These are phyloP conservation scores for Coregonus suidteri DNA, from an alignment of 2,797 vertebrate genomes.

Conservation along the genomic window DNA sequence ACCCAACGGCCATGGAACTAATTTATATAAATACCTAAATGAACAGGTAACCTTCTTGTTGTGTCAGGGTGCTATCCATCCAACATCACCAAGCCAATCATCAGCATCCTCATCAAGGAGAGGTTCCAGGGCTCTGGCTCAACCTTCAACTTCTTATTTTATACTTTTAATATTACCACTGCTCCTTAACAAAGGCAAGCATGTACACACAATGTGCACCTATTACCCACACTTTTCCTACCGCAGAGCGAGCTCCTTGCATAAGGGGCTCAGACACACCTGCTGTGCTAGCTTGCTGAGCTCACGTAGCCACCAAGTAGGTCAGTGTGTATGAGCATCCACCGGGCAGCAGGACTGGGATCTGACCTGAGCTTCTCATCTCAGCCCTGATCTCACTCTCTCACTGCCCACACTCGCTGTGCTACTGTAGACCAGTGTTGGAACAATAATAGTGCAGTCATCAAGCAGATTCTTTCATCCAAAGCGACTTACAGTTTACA, in stretches of 20 bases:
- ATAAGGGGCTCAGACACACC: constrained; percentile 55
- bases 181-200: constrained; percentile 63
- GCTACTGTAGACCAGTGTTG: background rate
- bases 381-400: constrained; percentile 3
- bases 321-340: constrained; percentile 57
- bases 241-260: constrained; percentile 33
- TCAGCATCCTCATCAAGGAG: constrained; percentile 60
- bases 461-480: background rate
- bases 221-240: constrained; percentile 50
- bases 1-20: background rate
- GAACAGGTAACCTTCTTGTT: background rate
- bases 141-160: constrained; percentile 52
- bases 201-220: constrained; percentile 27
- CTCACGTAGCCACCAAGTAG: constrained; percentile 56
- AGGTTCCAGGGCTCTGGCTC: constrained; percentile 59
- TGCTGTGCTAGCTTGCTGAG: constrained; percentile 49
- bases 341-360: constrained; percentile 40
- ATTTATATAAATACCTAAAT: background rate
- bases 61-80: background rate
- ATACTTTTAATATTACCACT: constrained; percentile 18
- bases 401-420: background rate
- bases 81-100: background rate
- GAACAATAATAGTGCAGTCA: background rate
- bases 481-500: background rate
- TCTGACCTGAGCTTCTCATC: constrained; percentile 36